These are phyloP conservation scores for Procapra przewalskii DNA, from an alignment of 2,113 vertebrate species.

Conservation along the genomic window DNA sequence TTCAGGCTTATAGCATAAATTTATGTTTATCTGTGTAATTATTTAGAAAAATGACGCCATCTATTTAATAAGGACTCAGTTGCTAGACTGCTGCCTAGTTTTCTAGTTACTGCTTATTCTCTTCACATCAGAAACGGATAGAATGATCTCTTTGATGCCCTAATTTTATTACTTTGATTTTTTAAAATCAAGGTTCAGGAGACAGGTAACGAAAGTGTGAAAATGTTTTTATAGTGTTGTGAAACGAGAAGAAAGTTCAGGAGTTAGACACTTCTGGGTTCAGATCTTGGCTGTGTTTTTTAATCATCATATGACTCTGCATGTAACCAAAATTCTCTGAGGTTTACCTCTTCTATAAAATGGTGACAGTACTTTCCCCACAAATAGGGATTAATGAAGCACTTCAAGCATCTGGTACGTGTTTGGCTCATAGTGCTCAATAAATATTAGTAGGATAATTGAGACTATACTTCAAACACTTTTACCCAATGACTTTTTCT, in stretches of 20 bases:
- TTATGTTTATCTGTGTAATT: neutral
- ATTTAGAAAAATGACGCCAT: neutral
- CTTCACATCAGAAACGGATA: neutral
- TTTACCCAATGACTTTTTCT: neutral
- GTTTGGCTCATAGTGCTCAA: neutral
- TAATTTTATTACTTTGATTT: constrained; percentile 11
- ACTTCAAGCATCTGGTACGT: neutral
- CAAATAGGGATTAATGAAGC: neutral
- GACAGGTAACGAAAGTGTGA: neutral
- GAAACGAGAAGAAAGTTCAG: neutral
- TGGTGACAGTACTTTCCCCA: neutral
- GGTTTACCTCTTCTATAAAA: neutral
- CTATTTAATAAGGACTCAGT: neutral
- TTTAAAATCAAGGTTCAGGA: neutral
- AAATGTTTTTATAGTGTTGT: neutral
- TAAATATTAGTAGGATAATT: neutral
- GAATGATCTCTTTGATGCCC: neutral
- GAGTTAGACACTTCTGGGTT: neutral
- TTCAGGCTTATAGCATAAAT: neutral
- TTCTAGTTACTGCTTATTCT: neutral
- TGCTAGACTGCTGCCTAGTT: neutral
- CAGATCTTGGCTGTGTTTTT: neutral
- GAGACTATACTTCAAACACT: neutral
- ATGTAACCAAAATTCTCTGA: neutral
- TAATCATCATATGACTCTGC: neutral